Percentiles rank a stretch among this genome's conserved stretches.
Conservation (phyloP, 2,888 invertebrate genomes). For the Protophormia terraenovae region DNA sequence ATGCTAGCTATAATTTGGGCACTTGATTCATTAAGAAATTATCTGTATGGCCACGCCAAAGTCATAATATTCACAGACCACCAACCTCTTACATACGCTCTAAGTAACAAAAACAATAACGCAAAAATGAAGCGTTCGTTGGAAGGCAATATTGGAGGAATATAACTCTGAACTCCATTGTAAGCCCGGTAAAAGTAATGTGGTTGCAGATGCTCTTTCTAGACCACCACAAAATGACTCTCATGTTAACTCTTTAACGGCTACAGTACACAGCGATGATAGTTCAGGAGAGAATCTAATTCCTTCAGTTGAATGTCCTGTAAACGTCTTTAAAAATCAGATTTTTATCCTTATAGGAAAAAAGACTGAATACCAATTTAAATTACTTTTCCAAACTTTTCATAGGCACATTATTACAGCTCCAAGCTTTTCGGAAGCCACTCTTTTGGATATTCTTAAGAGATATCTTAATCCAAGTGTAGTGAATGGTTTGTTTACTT, state of each 20-base stretch:
- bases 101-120: not conserved
- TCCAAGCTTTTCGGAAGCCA: not conserved
- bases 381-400: constrained; percentile 9
- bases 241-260: constrained; percentile 33
- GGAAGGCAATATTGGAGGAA: not conserved
- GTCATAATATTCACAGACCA: not conserved
- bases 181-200: not conserved
- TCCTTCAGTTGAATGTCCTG: too few relatives aligned
- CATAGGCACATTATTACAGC: not conserved
- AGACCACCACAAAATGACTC: not conserved
- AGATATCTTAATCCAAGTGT: constrained; percentile 5
- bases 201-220: not conserved
- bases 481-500: constrained; percentile 12
- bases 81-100: not conserved
- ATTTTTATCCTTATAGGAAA: constrained; percentile 22
- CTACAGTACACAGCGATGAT: constrained; percentile 25
- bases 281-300: constrained; percentile 43
- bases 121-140: not conserved
- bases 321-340: constrained; percentile 45
- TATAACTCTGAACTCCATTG: not conserved
- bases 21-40: not conserved
- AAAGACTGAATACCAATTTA: not conserved
- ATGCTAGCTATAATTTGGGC: not conserved
- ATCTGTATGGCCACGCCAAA: not conserved
- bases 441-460: not conserved